These are phyloP conservation scores for Drosophila colorata DNA, from an alignment of 2,888 invertebrate genomes.

Conservation along the genomic window DNA sequence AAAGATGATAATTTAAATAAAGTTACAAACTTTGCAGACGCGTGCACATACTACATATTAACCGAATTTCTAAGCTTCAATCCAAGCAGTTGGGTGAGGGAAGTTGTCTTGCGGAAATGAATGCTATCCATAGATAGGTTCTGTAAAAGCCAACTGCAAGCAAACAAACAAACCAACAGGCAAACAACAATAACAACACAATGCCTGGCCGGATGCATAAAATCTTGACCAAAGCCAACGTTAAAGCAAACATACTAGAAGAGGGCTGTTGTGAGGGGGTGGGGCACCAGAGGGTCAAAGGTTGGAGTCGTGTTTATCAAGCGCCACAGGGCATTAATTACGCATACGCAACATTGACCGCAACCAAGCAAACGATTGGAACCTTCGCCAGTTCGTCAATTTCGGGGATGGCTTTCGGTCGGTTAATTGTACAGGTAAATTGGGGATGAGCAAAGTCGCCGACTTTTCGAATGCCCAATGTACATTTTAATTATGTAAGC, in stretches of 20 bases:
- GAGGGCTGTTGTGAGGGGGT: not conserved
- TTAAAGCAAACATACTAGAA: conserved; percentile 39
- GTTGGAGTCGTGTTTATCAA: conserved; percentile 62
- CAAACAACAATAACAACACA: conserved; percentile 53
- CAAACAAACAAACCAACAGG: conserved; percentile 28
- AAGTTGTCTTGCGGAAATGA: conserved; percentile 19
- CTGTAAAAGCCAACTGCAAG: conserved; percentile 36
- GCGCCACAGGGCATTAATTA: conserved; percentile 72
- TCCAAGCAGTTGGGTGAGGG: not conserved
- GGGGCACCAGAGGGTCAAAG: not conserved
- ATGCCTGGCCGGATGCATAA: conserved; percentile 57
- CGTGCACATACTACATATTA: conserved; percentile 36
- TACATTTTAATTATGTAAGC: conserved; percentile 57
- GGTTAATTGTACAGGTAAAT: conserved; percentile 56
- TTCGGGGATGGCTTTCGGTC: conserved; percentile 21
- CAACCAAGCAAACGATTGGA: conserved; percentile 44
- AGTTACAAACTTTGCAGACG: conserved; percentile 65
- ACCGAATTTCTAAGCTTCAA: conserved; percentile 22
- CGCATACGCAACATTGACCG: conserved; percentile 70
- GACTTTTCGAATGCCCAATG: conserved; percentile 70
- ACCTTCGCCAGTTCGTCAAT: conserved; percentile 21
- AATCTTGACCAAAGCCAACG: conserved; percentile 59
- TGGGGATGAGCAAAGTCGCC: conserved; percentile 37
- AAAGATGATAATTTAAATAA: conserved; percentile 62
- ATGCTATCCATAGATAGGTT: conserved; percentile 33